A percentile compares a stretch with the other conserved stretches of the same genome.
Evolutionary conservation across 2,113 vertebrate species (phyloP).

Genomic region (Antennarius striatus): DNA sequence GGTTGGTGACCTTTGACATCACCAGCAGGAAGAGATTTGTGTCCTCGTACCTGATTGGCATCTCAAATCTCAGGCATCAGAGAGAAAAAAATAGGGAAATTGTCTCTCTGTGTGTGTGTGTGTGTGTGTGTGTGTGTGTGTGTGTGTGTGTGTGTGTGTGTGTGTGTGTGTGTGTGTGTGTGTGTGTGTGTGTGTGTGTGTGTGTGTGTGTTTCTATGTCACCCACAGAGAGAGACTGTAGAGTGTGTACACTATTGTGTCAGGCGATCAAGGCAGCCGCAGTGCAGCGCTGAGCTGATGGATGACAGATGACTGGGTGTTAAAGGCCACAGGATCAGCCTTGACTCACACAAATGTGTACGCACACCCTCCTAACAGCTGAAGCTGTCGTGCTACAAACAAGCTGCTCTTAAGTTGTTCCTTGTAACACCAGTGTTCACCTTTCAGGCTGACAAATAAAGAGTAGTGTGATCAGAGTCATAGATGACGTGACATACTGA

Average conservation of each 20-base stretch:
- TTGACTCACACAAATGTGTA: conserved; percentile 37
- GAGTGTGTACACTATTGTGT: conserved; percentile 50
- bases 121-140: conserved; percentile 28
- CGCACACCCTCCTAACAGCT: conserved; percentile 22
- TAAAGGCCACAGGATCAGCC: conserved; percentile 62
- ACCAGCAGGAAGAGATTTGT: conserved; percentile 73
- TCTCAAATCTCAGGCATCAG: conserved; percentile 58
- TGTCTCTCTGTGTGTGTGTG: conserved; percentile 14
- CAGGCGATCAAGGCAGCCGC: conserved; percentile 57
- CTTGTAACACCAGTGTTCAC: conserved; percentile 52
- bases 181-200: conserved; percentile 21
- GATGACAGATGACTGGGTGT: conserved; percentile 66
- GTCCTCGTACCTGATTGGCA: conserved; percentile 68
- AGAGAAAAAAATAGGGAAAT: conserved; percentile 63
- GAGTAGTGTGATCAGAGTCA: conserved; percentile 15
- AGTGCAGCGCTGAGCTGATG: conserved; percentile 47
- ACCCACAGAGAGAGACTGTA: conserved; percentile 27
- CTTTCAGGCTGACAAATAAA: conserved; percentile 51
- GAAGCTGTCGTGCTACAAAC: conserved; percentile 52
- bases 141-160: conserved; percentile 43
- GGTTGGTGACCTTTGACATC: conserved; percentile 74
- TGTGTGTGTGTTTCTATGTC: conserved; percentile 5
- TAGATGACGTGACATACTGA: conserved; percentile 10
- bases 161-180: conserved; percentile 30
- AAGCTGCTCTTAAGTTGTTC: conserved; percentile 26